Conservation (phyloP, 2,797 vertebrate species). For the Onychomys leucogaster region DNA sequence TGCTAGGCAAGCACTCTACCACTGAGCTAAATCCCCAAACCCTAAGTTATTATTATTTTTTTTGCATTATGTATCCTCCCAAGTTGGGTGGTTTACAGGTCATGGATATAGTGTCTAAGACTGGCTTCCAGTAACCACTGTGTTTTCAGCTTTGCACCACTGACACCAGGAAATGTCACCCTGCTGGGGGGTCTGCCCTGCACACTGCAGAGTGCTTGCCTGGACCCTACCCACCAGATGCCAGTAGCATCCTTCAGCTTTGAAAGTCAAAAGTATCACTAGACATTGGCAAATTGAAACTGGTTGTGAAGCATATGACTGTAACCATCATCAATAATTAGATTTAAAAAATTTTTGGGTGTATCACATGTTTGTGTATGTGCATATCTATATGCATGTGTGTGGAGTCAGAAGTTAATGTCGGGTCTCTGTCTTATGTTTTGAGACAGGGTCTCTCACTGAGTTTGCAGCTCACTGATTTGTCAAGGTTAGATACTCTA, state of each 20-base stretch:
- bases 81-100: neutral
- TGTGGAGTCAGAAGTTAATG: neutral
- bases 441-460: neutral
- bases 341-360: neutral
- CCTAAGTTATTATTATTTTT: no score
- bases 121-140: neutral
- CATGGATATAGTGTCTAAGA: neutral
- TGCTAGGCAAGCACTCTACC: no score
- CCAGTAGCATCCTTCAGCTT: neutral
- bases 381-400: neutral
- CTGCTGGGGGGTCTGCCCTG: rapidly evolving
- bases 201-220: rapidly evolving
- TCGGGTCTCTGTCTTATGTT: neutral
- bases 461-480: neutral
- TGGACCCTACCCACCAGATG: neutral
- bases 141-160: rapidly evolving
- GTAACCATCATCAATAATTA: neutral
- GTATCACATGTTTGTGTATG: neutral
- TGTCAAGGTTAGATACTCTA: neutral
- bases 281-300: neutral
- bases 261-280: neutral
- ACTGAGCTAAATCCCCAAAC: no score
- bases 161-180: neutral
- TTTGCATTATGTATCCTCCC: neutral
- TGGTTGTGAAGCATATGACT: rapidly evolving